phyloP scores from a whole-genome alignment of 1,140 invertebrate species.

The Magallana ariakensis region DNA sequence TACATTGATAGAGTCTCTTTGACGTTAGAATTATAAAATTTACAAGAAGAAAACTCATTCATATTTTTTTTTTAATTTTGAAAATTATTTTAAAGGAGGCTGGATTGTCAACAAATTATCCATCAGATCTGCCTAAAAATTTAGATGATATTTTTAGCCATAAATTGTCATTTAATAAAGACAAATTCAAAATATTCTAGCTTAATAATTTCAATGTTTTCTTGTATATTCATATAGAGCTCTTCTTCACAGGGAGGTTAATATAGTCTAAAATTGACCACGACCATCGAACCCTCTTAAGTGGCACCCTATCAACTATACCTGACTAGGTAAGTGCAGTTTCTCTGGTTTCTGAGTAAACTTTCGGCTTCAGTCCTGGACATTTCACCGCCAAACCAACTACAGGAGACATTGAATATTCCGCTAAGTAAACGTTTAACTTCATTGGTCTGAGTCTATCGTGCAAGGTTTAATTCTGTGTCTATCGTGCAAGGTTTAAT shows the following conservation, averaged over 20 bases:
- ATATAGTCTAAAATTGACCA: no score
- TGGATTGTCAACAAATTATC: background rate
- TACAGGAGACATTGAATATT: background rate
- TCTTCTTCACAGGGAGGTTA: background rate
- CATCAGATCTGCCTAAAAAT: background rate
- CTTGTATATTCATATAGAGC: background rate
- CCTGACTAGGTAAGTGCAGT: background rate
- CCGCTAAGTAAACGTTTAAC: no score
- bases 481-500: no score
- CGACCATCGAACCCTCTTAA: no score
- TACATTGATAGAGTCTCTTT: no score
- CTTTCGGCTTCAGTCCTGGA: background rate
- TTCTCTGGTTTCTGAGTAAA: background rate
- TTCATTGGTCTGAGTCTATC: no score
- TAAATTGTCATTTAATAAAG: background rate
- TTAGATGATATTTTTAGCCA: background rate
- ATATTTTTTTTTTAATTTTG: no score
- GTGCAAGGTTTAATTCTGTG: no score
- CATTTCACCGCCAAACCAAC: conserved; percentile 22
- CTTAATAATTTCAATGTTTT: background rate
- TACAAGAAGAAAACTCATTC: no score
- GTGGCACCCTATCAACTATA: background rate
- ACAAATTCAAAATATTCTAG: background rate
- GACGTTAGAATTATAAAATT: no score
- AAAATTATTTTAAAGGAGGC: no score